Evolutionary conservation across 2,113 vertebrate genomes (phyloP).

Genomic region (Ahaetulla prasina): DNA sequence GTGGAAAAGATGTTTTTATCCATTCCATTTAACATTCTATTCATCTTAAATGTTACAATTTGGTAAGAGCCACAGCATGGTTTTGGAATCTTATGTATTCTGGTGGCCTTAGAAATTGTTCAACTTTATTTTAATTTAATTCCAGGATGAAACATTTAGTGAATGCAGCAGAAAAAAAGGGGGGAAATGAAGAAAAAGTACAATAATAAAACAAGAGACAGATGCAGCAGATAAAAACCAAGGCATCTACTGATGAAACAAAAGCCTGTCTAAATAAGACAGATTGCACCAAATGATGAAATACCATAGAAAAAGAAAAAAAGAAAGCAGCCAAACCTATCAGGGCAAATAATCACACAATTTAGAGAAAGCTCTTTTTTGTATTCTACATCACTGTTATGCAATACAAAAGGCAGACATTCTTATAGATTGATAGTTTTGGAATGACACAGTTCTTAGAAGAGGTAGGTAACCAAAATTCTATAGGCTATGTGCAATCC

Average conservation of each 20-base stretch:
- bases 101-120: background rate
- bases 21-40: background rate
- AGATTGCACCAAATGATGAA: background rate
- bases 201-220: background rate
- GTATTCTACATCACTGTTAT: background rate
- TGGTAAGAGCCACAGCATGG: background rate
- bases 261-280: background rate
- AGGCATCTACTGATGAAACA: background rate
- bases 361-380: background rate
- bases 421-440: background rate
- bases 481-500: background rate
- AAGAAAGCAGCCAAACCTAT: background rate
- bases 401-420: background rate
- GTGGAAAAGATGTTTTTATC: background rate
- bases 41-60: background rate
- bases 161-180: background rate
- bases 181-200: background rate
- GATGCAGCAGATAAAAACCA: background rate
- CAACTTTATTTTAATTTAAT: background rate
- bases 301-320: background rate
- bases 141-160: background rate
- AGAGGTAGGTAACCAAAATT: background rate
- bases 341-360: background rate
- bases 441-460: background rate
- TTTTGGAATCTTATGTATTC: background rate